Conservation (phyloP, 2,888 invertebrate genomes). For the Uropetala carovei region DNA sequence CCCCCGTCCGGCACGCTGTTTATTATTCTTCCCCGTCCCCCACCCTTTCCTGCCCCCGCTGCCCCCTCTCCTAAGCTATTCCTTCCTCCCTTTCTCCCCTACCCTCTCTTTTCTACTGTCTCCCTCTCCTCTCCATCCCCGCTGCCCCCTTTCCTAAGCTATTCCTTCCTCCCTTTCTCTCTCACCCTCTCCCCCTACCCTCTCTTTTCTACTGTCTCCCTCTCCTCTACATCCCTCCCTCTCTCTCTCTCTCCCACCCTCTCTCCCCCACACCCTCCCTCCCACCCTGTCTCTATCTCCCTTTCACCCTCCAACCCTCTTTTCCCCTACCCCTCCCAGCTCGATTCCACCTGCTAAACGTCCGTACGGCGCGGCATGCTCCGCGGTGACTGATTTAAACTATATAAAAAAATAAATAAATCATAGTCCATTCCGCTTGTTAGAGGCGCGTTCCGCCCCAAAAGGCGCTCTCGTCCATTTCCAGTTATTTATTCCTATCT, state of each 20-base stretch:
- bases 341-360: not conserved
- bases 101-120: not conserved
- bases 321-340: not conserved
- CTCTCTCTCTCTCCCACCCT: too few relatives aligned
- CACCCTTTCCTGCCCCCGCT: not conserved
- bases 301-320: not conserved
- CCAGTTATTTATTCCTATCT: not conserved
- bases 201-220: not conserved
- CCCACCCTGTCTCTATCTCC: not conserved
- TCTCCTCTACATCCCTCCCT: not conserved
- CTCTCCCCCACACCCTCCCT: not conserved
- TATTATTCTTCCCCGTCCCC: not conserved
- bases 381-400: constrained; percentile 9
- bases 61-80: not conserved
- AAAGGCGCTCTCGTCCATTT: not conserved
- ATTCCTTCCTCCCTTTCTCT: not conserved
- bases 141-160: too few relatives aligned
- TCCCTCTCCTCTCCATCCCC: not conserved
- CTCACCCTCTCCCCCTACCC: not conserved
- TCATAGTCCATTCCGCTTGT: not conserved
- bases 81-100: not conserved
- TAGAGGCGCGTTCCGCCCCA: not conserved
- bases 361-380: not conserved
- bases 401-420: not conserved
- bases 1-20: not conserved